A percentile compares a stretch with the other conserved stretches of the same genome.
phyloP scores from a whole-genome alignment of 1,140 invertebrate species.

The Orius insidiosus region DNA sequence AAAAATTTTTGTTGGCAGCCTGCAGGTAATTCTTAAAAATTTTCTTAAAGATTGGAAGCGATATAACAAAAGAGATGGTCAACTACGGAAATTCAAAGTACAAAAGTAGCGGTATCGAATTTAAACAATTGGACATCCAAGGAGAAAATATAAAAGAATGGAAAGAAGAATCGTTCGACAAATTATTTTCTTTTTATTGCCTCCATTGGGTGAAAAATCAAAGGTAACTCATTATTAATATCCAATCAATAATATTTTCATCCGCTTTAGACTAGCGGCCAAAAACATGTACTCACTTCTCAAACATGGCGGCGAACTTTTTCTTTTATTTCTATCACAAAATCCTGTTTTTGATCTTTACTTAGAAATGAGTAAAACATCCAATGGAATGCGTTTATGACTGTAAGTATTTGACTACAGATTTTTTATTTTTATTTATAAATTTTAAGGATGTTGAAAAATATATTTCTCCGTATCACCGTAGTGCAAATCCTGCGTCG shows the following conservation, averaged over 20 bases:
- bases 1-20: slow-evolving; percentile 7
- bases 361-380: slow-evolving; percentile 29
- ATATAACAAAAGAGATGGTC: slow-evolving; percentile 26
- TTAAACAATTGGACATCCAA: slow-evolving; percentile 46
- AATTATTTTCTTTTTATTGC: slow-evolving; percentile 64
- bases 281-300: slow-evolving; percentile 45
- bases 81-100: slow-evolving; percentile 23
- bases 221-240: slow-evolving; percentile 31
- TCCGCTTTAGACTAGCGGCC: slow-evolving; percentile 35
- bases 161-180: slow-evolving; percentile 37
- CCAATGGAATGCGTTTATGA: slow-evolving; percentile 7
- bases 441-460: neutral
- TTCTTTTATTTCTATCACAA: slow-evolving; percentile 45
- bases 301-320: slow-evolving; percentile 41
- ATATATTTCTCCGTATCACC: neutral
- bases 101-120: slow-evolving; percentile 30
- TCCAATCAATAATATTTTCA: no score
- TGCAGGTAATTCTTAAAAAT: no score
- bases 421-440: neutral
- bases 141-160: slow-evolving; percentile 28
- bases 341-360: slow-evolving; percentile 53
- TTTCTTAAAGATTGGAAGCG: slow-evolving; percentile 21
- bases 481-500: neutral
- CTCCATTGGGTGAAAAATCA: slow-evolving; percentile 65
- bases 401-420: neutral